phyloP scores from a whole-genome alignment of 2,797 vertebrate species.

The Chelonia mydas region DNA sequence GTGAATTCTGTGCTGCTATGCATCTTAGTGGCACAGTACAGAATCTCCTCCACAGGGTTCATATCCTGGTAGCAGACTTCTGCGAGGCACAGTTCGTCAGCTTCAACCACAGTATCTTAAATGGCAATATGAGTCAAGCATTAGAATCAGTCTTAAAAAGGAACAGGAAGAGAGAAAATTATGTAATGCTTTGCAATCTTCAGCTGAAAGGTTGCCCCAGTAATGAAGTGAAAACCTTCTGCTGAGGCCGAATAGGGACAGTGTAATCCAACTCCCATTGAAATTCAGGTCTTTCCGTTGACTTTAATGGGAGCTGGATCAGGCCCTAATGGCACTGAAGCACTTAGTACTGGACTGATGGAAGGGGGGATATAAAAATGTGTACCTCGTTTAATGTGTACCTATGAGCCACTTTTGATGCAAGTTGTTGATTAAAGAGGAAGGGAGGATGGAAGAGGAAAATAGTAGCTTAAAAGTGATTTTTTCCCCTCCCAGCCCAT shows the following conservation, averaged over 20 bases:
- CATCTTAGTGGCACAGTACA: accelerated
- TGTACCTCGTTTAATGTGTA: background rate
- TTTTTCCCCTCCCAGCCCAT: background rate
- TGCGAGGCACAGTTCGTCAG: background rate
- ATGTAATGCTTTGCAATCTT: background rate
- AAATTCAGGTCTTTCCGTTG: background rate
- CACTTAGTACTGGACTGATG: background rate
- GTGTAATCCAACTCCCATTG: background rate
- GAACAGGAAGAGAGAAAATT: background rate
- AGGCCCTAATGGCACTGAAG: background rate
- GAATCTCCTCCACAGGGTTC: background rate
- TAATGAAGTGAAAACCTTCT: background rate
- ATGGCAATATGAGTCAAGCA: background rate
- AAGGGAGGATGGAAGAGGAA: background rate
- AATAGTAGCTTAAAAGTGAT: background rate
- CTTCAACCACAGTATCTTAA: background rate
- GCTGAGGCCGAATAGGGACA: background rate
- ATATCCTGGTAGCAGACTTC: background rate
- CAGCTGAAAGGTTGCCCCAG: background rate
- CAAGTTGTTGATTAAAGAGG: accelerated
- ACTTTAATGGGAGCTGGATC: background rate
- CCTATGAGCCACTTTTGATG: background rate
- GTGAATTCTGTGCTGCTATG: accelerated
- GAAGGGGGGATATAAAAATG: background rate
- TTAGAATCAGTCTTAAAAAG: background rate